Evolutionary conservation across 2,888 invertebrate genomes (phyloP), one percentile per base, ranked within the genome.

Genomic region (Tetragonula carbonaria): DNA sequence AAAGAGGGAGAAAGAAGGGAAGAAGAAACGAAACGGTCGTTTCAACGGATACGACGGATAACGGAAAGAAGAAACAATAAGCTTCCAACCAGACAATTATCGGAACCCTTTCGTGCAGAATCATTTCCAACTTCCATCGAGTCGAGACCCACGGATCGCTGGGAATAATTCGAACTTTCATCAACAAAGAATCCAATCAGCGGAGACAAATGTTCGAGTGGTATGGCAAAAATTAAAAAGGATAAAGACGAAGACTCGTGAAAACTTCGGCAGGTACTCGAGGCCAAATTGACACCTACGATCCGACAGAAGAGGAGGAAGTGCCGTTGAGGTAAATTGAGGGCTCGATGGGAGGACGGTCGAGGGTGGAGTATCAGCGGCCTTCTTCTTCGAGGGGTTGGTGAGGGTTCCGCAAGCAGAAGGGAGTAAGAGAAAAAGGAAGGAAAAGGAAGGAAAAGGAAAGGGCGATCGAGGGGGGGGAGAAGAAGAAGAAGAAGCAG

Each of bases 211-310:
- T 76, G 82, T 82, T 78, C 76, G 75, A 82, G 82, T 76, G 82
- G 85, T 77, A 82, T 75, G 86, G 78, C 78, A 84, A 82, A 78
- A 84, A 84, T 86, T 84, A 84, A 86, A 84, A 84, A 80, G 77
- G 80, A 87, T 72, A 85, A 82, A 78, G 80, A 80, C 78, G 77
- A 81, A 83, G 80, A 84, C 80, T 82, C 68, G 74, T 75, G 80
- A 86, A 87, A 87, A 87, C 76, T 87, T 86, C 86, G 86, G 80
- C 86, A 74, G 82, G 78, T 88, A 84, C 86, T 88, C 81, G 75
- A 85, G 85, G 88, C 87, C 90, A 90, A 92, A 92, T 92, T 92
- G 93, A 92, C 92, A 91, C 92, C 91, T 91, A 88, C 89, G 91
- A 91, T 90, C 89, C 86, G 84, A 87, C 82, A 84, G 78, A 86